These are phyloP conservation scores for Papio anubis DNA, from an alignment of 2,113 vertebrate species.

Conservation along the genomic window DNA sequence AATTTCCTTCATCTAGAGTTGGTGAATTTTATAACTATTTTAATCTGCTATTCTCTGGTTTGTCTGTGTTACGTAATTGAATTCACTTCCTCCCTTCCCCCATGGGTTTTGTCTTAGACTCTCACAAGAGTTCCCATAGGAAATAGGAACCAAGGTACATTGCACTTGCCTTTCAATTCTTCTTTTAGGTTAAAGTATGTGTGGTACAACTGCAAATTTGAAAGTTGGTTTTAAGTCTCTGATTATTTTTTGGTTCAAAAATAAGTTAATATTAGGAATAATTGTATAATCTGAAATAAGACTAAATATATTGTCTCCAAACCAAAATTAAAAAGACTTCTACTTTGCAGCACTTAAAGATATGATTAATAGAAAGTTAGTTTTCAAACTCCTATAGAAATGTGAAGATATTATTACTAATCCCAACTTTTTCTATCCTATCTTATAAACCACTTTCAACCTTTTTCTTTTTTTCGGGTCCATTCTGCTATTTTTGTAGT, in stretches of 20 bases:
- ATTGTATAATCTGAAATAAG: neutral
- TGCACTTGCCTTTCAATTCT: slow-evolving; percentile 75
- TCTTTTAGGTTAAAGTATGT: slow-evolving; percentile 57
- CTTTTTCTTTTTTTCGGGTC: slow-evolving; percentile 1
- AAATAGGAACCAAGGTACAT: slow-evolving; percentile 77
- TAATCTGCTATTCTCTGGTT: neutral
- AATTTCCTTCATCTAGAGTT: neutral
- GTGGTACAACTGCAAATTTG: slow-evolving; percentile 17
- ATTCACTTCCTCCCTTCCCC: slow-evolving; percentile 54
- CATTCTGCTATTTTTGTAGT: neutral
- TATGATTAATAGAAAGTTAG: neutral
- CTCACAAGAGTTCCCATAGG: slow-evolving; percentile 60
- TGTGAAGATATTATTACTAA: neutral
- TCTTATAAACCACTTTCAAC: neutral
- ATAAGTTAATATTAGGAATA: neutral
- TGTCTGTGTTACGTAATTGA: slow-evolving; percentile 46
- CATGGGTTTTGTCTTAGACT: slow-evolving; percentile 46
- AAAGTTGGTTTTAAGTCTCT: slow-evolving; percentile 47
- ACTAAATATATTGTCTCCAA: neutral
- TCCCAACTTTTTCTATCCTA: neutral
- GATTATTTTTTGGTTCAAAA: neutral
- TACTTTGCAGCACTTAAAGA: neutral
- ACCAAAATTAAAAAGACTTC: neutral
- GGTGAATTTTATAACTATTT: neutral
- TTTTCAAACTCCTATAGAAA: neutral